A percentile compares a stretch with the other conserved stretches of the same genome.
Evolutionary conservation across 2,797 vertebrate genomes (phyloP).

Genomic region (Spinus olivaceus): DNA sequence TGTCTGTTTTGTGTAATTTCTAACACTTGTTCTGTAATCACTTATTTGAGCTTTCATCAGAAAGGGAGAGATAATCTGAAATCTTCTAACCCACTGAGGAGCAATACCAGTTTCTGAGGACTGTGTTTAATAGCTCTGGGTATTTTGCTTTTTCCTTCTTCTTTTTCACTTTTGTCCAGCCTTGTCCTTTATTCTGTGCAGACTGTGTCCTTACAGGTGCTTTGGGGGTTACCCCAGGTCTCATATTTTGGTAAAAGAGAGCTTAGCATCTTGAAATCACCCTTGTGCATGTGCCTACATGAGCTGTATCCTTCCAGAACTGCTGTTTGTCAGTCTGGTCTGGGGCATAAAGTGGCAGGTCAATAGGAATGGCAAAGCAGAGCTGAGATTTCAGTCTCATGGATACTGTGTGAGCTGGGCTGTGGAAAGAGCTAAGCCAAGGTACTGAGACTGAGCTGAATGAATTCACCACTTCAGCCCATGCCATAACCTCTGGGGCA

Average conservation of each 20-base stretch:
- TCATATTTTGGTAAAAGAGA: background rate
- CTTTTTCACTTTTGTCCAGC: background rate
- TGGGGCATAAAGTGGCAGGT: background rate
- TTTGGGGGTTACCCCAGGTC: background rate
- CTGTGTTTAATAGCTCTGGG: background rate
- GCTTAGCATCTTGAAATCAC: background rate
- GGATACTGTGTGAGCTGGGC: background rate
- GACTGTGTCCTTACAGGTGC: background rate
- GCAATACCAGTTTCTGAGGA: background rate
- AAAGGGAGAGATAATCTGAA: background rate
- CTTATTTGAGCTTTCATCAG: background rate
- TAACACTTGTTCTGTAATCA: background rate
- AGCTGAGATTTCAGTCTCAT: background rate
- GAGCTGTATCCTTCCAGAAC: background rate
- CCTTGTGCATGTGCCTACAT: fast-evolving
- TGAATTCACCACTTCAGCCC: background rate
- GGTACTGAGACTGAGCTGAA: background rate
- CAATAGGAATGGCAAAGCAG: background rate
- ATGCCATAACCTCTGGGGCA: background rate
- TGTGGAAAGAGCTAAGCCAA: background rate
- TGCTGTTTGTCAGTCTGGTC: background rate
- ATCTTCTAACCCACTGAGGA: background rate
- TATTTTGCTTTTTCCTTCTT: background rate
- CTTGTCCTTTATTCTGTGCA: background rate
- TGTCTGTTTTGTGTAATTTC: background rate